These are phyloP conservation scores for Nipponacmea schrenckii DNA, from an alignment of 2,888 invertebrate species.

Conservation along the genomic window DNA sequence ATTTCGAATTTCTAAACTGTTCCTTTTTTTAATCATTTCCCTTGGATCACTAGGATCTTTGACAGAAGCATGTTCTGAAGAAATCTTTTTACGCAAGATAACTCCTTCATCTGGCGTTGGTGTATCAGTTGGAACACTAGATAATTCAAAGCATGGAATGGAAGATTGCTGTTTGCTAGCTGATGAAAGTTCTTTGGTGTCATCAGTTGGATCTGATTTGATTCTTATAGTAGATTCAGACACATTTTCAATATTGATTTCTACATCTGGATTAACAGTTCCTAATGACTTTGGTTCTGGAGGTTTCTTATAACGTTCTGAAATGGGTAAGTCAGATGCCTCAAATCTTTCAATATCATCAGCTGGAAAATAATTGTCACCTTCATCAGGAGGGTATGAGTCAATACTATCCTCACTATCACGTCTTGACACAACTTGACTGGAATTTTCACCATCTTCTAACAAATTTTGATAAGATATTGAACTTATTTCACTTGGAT, in stretches of 20 bases:
- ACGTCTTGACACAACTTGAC: constrained; percentile 45
- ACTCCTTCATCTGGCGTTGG: constrained; percentile 10
- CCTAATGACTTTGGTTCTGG: constrained; percentile 5
- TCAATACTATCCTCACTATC: constrained; percentile 61
- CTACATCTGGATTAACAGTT: background rate
- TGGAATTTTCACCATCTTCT: constrained; percentile 50
- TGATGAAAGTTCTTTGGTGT: background rate
- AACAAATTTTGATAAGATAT: constrained; percentile 62
- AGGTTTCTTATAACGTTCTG: constrained; percentile 28
- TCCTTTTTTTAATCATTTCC: constrained; percentile 51
- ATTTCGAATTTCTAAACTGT: constrained; percentile 64
- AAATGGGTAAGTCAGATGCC: constrained; percentile 36
- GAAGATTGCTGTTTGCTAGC: background rate
- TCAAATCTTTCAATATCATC: constrained; percentile 44
- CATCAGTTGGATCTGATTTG: background rate
- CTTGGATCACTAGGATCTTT: constrained; percentile 21
- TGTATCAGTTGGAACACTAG: background rate
- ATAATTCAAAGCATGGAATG: background rate
- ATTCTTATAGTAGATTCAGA: background rate
- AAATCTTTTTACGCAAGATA: constrained; percentile 17
- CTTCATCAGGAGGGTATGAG: constrained; percentile 50
- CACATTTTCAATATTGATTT: constrained; percentile 2
- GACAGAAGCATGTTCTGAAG: constrained; percentile 14
- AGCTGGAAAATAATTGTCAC: constrained; percentile 42
- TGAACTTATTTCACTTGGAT: constrained; percentile 65